Evolutionary conservation across 1,140 invertebrate genomes (phyloP).

Genomic region (Lordiphosa mommai): DNA sequence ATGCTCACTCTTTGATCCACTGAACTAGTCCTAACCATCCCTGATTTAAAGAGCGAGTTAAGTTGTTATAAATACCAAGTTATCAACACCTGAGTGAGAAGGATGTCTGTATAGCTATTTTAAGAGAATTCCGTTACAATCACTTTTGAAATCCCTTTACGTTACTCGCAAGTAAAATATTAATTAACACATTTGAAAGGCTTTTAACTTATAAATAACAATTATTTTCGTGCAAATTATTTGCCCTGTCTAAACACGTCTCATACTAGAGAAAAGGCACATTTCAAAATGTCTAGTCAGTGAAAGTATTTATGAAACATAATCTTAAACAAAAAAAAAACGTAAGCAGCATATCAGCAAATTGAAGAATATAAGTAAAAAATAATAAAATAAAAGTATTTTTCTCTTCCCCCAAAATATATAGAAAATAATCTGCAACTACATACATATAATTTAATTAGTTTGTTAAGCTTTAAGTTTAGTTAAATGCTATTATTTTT

Average conservation of each 20-base stretch:
- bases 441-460: slow-evolving; percentile 20
- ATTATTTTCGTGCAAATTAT: background rate
- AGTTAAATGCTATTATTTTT: slow-evolving; percentile 43
- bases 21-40: no score
- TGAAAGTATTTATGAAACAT: slow-evolving; percentile 45
- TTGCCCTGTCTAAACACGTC: slow-evolving; percentile 1
- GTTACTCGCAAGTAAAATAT: no score
- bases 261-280: no score
- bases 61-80: no score
- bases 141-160: no score
- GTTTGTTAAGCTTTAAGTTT: slow-evolving; percentile 1
- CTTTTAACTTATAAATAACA: no score
- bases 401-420: slow-evolving; percentile 26
- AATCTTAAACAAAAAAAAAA: slow-evolving; percentile 20
- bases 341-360: slow-evolving; percentile 35
- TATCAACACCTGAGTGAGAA: no score
- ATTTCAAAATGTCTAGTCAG: slow-evolving; percentile 20
- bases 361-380: slow-evolving; percentile 20
- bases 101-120: no score
- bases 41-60: no score
- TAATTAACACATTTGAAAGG: no score
- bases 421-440: slow-evolving; percentile 2
- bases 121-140: no score
- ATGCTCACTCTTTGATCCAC: no score
- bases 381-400: slow-evolving; percentile 28